Percentiles rank a stretch among this genome's conserved stretches.
phyloP scores from a whole-genome alignment of 2,797 vertebrate species.

The Xyrichtys novacula region DNA sequence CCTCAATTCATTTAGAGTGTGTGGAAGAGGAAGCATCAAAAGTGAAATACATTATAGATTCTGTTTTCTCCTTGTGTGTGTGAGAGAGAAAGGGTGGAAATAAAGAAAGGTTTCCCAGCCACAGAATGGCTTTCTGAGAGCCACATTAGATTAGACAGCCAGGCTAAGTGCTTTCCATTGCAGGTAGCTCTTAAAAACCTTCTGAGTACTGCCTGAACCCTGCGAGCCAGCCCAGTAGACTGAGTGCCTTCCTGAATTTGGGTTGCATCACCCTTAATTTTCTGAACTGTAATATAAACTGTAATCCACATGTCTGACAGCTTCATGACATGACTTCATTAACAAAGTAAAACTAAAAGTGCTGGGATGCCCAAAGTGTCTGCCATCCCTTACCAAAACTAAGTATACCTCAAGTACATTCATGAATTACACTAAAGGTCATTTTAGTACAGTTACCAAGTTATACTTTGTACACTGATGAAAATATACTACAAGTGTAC shows the following conservation, averaged over 20 bases:
- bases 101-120: slow-evolving; percentile 22
- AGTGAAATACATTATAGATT: slow-evolving; percentile 50
- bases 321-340: slow-evolving; percentile 4
- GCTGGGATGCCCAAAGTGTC: too few relatives aligned
- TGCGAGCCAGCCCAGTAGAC: slow-evolving; percentile 20
- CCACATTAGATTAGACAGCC: slow-evolving; percentile 57
- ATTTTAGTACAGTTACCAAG: too few relatives aligned
- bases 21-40: slow-evolving; percentile 42
- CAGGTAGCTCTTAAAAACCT: slow-evolving; percentile 33
- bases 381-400: too few relatives aligned
- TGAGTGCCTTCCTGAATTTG: slow-evolving; percentile 37
- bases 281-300: slow-evolving; percentile 6
- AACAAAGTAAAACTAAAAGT: slow-evolving; percentile 21
- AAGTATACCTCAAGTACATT: too few relatives aligned
- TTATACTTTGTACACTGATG: too few relatives aligned
- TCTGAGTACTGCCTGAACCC: slow-evolving; percentile 26
- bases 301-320: slow-evolving; percentile 10
- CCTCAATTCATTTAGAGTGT: slow-evolving; percentile 47
- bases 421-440: too few relatives aligned
- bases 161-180: slow-evolving; percentile 64
- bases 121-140: slow-evolving; percentile 40
- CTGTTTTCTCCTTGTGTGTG: slow-evolving; percentile 15
- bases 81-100: not conserved
- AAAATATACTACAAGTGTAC: too few relatives aligned
- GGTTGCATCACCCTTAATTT: slow-evolving; percentile 8